Conservation (phyloP, 1,140 invertebrate genomes). For the Euwallacea similis region DNA sequence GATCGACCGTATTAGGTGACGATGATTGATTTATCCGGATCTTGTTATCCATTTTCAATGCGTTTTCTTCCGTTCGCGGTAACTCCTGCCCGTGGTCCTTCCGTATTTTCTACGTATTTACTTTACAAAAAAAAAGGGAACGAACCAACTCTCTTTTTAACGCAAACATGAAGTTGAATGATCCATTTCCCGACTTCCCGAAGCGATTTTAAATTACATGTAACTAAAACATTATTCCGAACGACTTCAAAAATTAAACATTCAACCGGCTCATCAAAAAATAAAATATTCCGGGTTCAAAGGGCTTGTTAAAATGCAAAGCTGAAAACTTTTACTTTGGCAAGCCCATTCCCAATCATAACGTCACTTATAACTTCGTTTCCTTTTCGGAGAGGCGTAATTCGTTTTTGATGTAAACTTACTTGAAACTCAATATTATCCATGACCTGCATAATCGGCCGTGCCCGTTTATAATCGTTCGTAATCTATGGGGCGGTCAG, state of each 20-base stretch:
- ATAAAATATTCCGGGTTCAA: no score
- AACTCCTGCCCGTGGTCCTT: no score
- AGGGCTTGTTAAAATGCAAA: slow-evolving; percentile 11
- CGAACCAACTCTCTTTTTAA: background rate
- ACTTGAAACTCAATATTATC: slow-evolving; percentile 10
- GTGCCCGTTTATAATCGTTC: background rate
- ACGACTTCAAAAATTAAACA: no score
- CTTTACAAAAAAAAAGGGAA: no score
- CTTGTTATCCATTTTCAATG: no score
- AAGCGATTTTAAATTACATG: background rate
- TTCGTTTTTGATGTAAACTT: slow-evolving; percentile 3
- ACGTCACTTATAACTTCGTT: slow-evolving; percentile 4
- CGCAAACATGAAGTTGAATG: background rate
- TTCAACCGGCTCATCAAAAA: no score
- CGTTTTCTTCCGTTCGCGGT: no score
- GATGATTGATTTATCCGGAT: no score
- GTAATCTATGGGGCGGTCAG: background rate
- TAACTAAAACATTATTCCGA: no score
- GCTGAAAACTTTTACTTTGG: slow-evolving; percentile 2
- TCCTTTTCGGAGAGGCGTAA: slow-evolving; percentile 3
- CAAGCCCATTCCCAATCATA: slow-evolving; percentile 1
- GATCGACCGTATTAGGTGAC: no score
- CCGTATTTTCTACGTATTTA: no score
- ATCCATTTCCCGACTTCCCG: background rate
- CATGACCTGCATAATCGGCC: slow-evolving; percentile 8